A percentile compares a stretch with the other conserved stretches of the same genome.
Conservation (phyloP, 2,113 vertebrate genomes). For the Zingel zingel region DNA sequence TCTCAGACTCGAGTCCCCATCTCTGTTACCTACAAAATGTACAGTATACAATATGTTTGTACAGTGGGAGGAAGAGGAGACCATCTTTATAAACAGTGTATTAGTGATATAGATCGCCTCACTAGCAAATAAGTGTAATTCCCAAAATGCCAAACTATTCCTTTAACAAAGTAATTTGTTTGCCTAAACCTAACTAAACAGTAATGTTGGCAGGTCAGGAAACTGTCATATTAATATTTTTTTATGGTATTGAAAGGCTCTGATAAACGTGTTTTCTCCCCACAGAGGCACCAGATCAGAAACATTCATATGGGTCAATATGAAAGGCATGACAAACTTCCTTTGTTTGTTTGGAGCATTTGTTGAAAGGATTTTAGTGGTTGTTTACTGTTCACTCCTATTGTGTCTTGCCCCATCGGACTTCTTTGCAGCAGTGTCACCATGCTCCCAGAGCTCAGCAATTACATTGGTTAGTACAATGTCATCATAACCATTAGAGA, state of each 20-base stretch:
- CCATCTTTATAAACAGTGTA: neutral
- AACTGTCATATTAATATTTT: neutral
- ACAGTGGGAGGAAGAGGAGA: no score
- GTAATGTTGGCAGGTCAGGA: neutral
- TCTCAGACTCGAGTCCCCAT: no score
- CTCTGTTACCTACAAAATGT: no score
- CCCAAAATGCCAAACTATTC: neutral
- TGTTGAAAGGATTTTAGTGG: neutral
- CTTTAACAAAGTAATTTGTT: neutral
- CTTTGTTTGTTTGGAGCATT: neutral
- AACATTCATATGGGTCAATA: neutral
- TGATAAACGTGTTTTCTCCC: neutral
- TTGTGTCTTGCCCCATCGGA: neutral
- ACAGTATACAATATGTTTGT: no score
- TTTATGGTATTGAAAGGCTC: neutral
- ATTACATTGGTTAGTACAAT: neutral
- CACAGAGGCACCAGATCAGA: neutral
- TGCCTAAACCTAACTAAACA: neutral
- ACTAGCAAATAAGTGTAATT: neutral
- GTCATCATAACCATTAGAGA: neutral
- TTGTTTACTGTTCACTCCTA: neutral
- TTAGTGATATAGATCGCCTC: neutral
- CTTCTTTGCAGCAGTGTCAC: neutral
- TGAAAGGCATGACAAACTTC: neutral
- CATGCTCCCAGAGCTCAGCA: neutral